A percentile compares a stretch with the other conserved stretches of the same genome.
phyloP scores from a whole-genome alignment of 1,140 invertebrate genomes.

The Megalopta genalis region DNA sequence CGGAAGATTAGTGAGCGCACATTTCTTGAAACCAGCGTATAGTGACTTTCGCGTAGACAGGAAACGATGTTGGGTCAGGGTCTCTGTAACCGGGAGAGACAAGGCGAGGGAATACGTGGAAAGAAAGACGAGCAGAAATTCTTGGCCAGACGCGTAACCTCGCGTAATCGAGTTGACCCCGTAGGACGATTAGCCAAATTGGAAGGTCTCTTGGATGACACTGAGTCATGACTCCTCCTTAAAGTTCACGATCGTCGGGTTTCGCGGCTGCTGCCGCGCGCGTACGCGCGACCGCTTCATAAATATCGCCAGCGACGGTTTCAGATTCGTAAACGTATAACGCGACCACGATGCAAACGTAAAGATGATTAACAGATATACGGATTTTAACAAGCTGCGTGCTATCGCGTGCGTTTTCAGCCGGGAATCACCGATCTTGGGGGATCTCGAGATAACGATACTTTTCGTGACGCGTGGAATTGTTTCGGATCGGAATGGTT shows the following conservation, averaged over 20 bases:
- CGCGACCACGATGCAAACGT: neutral
- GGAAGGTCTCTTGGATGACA: slow-evolving; percentile 46
- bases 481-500: slow-evolving; percentile 2
- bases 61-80: neutral
- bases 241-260: neutral
- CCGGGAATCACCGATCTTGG: slow-evolving; percentile 2
- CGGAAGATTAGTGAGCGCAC: too few relatives aligned
- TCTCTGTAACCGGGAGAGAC: neutral
- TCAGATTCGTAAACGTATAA: neutral
- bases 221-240: slow-evolving; percentile 35
- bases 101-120: neutral
- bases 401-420: neutral
- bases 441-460: slow-evolving; percentile 31
- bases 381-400: slow-evolving; percentile 19
- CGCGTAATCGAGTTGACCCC: slow-evolving; percentile 64
- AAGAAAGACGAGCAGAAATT: slow-evolving; percentile 31
- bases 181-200: slow-evolving; percentile 61
- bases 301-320: neutral
- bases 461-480: slow-evolving; percentile 15
- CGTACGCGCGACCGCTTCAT: neutral
- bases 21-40: too few relatives aligned
- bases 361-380: neutral
- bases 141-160: slow-evolving; percentile 45
- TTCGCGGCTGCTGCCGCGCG: neutral
- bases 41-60: neutral